Base-by-base conservation (phyloP, 2,113 vertebrate species). In the Heterotilapia buettikoferi region DNA sequence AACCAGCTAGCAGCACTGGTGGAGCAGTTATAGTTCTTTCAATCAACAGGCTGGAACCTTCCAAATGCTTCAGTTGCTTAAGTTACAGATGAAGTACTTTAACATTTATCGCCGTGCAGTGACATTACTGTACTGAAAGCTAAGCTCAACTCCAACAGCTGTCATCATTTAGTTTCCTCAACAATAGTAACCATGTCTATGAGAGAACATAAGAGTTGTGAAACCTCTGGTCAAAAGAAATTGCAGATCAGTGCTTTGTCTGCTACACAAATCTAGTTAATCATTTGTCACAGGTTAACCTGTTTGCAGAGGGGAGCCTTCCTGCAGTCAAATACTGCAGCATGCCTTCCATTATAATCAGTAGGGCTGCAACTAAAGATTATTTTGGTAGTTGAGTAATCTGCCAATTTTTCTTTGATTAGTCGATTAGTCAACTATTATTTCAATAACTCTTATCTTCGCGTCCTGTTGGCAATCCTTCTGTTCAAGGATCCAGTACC, bases 101-200 rank as follows among this genome's bases (percentile, higher is more conserved):
- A 31, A 82, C 21, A 54, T 61, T 26, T 81, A 21, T 81, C 40
- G 18, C n/a, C 14, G 7, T n/a, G 31, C 11, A 31, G 18, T 6
- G 13, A 86, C 45, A 29, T 40, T 40, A 47, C 78, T 40, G 21
- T 43, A 9, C 57, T 16, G 24, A 61, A 31, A 90, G 57, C 68
- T 84, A 56, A 88, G 66, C 38, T 87, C 31, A 84, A 57, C 24
- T 57, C 73, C 40, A 54, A 40, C 80, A 73, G 19, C 3, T 12
- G 10, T 56, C 56, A 24, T 57, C 24, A 56, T 40, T 45, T 19
- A 14, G 57, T 81, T 83, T 85, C 36, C 38, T 59, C 38, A 43
- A 16, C 57, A 9, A 16, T 31, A 31, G 18, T 52, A 52, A 76
- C 40, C 43, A 29, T 3, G 9, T 19, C 40, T 76, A 47, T 47